A percentile compares a stretch with the other conserved stretches of the same genome.
These are phyloP conservation scores for Myathropa florea DNA, from an alignment of 2,888 invertebrate genomes.

Conservation along the genomic window DNA sequence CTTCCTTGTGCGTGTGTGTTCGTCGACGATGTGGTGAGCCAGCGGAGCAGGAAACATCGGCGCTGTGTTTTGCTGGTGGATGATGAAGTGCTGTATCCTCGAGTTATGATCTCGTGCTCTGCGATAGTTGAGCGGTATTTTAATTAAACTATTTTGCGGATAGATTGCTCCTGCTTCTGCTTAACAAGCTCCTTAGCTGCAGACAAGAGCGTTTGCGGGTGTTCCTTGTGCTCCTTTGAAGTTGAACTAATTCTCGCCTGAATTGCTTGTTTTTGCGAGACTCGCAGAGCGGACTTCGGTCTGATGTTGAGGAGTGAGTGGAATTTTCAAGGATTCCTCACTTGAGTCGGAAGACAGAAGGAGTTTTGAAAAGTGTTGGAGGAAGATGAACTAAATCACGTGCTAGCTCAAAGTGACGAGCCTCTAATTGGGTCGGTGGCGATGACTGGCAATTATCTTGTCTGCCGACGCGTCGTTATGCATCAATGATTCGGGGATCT, in stretches of 20 bases:
- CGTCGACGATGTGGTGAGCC: background rate
- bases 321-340: no score
- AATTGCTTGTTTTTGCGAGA: no score
- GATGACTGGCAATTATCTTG: no score
- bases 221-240: background rate
- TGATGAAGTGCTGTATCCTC: background rate
- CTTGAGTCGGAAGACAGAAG: no score
- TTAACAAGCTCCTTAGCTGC: background rate
- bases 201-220: background rate
- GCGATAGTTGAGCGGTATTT: background rate
- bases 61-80: background rate
- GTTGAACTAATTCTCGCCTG: background rate
- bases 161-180: background rate
- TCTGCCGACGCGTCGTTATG: no score
- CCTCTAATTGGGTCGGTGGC: no score
- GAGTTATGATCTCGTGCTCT: background rate
- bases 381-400: no score
- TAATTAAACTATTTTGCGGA: background rate
- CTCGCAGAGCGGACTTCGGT: no score
- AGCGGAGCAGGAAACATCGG: background rate
- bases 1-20: background rate
- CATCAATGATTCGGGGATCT: no score
- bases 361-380: no score
- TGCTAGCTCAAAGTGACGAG: no score
- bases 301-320: no score